Conservation (phyloP, 2,888 invertebrate species). For the Drosophila rubida region DNA sequence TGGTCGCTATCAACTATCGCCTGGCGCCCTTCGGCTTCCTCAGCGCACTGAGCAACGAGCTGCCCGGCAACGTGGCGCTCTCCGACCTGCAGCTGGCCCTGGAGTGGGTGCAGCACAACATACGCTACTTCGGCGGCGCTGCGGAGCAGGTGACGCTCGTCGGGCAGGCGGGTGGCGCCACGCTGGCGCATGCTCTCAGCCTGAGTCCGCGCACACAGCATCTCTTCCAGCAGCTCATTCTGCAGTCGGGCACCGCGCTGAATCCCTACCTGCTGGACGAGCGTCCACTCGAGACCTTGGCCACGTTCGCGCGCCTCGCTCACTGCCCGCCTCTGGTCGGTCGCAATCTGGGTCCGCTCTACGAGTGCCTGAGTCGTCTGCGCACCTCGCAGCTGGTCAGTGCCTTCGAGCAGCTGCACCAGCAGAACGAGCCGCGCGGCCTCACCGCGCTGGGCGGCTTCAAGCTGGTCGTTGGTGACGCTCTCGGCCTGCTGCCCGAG, state of each 20-base stretch:
- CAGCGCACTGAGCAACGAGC: constrained; percentile 85
- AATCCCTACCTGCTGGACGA: constrained; percentile 86
- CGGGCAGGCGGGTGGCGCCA: constrained; percentile 86
- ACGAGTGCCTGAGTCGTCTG: constrained; percentile 70
- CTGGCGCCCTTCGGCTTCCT: constrained; percentile 86
- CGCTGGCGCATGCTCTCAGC: constrained; percentile 85
- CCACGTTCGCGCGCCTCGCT: constrained; percentile 83
- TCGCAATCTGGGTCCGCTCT: constrained; percentile 30
- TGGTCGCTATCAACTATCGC: constrained; percentile 86
- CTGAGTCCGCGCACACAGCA: constrained; percentile 83
- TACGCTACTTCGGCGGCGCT: constrained; percentile 86
- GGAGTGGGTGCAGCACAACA: constrained; percentile 86
- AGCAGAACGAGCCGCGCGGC: constrained; percentile 74
- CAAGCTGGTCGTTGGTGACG: constrained; percentile 81
- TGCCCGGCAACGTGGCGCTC: constrained; percentile 87
- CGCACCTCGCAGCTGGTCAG: constrained; percentile 76
- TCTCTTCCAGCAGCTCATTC: constrained; percentile 86
- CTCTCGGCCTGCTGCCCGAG: constrained; percentile 76
- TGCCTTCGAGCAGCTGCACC: constrained; percentile 70
- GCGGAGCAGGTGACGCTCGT: constrained; percentile 85
- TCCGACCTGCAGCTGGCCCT: constrained; percentile 86
- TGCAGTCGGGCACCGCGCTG: constrained; percentile 86
- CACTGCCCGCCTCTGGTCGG: constrained; percentile 76
- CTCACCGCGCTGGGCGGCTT: constrained; percentile 77
- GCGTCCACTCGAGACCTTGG: constrained; percentile 82